Percentiles rank a stretch among this genome's conserved stretches.
Conservation (phyloP, 2,113 vertebrate species). For the Bos javanicus region DNA sequence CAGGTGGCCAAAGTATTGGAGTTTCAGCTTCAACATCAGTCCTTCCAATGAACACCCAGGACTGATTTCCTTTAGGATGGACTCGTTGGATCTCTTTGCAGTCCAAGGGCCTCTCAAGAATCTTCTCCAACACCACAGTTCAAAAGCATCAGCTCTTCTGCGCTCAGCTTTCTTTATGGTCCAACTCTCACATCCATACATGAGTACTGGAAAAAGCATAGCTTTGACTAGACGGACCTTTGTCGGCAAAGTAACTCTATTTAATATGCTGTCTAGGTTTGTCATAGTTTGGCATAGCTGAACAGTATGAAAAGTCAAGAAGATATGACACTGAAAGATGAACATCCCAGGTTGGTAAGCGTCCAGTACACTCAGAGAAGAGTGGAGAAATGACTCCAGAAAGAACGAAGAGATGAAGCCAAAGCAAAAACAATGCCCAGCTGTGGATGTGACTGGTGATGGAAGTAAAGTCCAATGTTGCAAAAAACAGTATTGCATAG, state of each 20-base stretch:
- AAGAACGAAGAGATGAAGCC: neutral
- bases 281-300: neutral
- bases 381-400: neutral
- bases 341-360: neutral
- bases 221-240: neutral
- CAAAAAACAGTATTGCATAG: neutral
- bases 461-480: neutral
- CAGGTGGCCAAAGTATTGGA: neutral
- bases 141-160: neutral
- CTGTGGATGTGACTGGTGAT: neutral
- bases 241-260: accelerated
- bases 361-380: neutral
- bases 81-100: neutral
- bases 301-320: neutral
- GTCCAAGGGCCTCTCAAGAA: neutral
- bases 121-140: neutral
- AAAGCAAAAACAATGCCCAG: accelerated
- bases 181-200: neutral
- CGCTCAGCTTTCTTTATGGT: neutral
- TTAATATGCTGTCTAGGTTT: neutral
- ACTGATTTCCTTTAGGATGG: neutral
- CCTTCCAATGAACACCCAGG: neutral
- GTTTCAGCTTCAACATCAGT: neutral
- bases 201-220: neutral
- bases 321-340: neutral